Evolutionary conservation across 2,888 invertebrate species (phyloP), one percentile per base, ranked within the genome.

Genomic region (Meteorus cinctellus): DNA sequence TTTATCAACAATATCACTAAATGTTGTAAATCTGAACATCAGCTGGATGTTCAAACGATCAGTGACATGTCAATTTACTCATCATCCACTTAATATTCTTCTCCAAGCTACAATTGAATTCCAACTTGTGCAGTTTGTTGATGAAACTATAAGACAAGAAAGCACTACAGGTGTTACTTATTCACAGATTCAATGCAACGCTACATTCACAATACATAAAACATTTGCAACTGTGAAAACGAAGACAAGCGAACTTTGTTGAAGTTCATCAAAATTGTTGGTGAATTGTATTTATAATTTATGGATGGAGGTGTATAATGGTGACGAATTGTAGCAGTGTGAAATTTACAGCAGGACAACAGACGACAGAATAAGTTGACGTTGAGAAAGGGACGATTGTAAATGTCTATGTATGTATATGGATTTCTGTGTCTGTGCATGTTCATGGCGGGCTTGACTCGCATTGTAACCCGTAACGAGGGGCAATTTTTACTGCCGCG

Each of bases 401-500:
- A 66, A 72, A 65, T 67, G 68, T 70, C 71, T 76, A 76, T 72
- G 74, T 71, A 29, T 31, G 19, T 55, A 2, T 4, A 51, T 55
- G 55, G 5, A 19, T 19, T 2, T 55, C 19, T 19, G 8, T 55
- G n/a, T 55, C n/a, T 19, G n/a, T n/a, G 2, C 16, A 75, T 73
- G 69, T 41, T 27, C 29, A 71, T 70, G 72, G 71, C 55, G 68
- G 69, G 70, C 80, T 80, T 83, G 74, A 80, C 79, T 78, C 77
- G 84, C 80, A 86, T 86, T 85, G 86, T 86, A 80, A 81, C 62
- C 79, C 80, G 81, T 89, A 89, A 89, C 89, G 87, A 88, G 87
- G 85, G 84, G 82, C 87, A 88, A 88, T 89, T 89, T 89, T 89
- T 89, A 80, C 84, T 75, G 78, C 68, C 81, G 76, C 86, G 89